Base-by-base conservation (phyloP, 1,140 invertebrate species). In the Matsumurasca onukii region DNA sequence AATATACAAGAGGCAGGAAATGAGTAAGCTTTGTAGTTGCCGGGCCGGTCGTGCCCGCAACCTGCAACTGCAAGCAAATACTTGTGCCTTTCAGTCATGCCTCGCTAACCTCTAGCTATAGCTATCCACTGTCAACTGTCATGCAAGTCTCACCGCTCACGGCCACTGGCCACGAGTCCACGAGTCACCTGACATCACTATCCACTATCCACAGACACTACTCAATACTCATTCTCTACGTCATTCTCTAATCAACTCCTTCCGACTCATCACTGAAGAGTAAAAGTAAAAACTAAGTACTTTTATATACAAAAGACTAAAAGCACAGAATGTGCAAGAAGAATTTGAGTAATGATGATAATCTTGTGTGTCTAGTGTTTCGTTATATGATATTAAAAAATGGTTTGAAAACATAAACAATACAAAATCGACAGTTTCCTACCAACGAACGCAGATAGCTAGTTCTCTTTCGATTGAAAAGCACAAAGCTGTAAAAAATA, bases 1-100 rank as follows among this genome's bases (percentile, higher is more conserved):
- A 83, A 83, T 77, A 79, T 82, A 82, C 59, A 73, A 71, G 34
- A 39, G 34, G 48, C 61, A 73, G 52, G 65, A 65, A 65, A 81
- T 76, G 71, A 75, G 78, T 75, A 76, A 80, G 72, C 75, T 59
- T 59, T 25, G 55, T 27, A 27, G 15, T 25, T 25, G 55, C 25
- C 22, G 20, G 20, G 49, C 12, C 3, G 9, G 22, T 22, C 49
- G 13, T 52, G 55, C 34, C 5, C 3, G 55, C 55, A 59, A 59
- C 22, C 55, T 59, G 55, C 22, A 59, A 29, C 55, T 27, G 55
- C 25, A 59, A 29, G 55, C 25, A 51, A 51, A 51, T 22, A 51
- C 49, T 51, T 45, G 39, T 12, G 39, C 39, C 39, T 45, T 9
- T 45, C 9, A 51, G 49, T 51, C 49, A 51, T 51, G 49, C n/a